These are phyloP conservation scores for Alsophila aescularia DNA, from an alignment of 2,888 invertebrate genomes.

Conservation along the genomic window DNA sequence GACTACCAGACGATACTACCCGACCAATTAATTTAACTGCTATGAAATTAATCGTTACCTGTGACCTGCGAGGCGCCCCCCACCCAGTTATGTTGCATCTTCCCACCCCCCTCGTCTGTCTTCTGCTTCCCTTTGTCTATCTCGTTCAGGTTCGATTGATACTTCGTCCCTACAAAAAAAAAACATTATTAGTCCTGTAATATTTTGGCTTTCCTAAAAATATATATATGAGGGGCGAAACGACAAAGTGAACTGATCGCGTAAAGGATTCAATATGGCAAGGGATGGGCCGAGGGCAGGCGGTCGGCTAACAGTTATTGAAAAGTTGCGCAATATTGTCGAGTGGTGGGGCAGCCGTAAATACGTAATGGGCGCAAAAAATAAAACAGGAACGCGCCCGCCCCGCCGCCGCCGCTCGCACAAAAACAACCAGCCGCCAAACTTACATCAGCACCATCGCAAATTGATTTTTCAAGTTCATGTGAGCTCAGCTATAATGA, in stretches of 20 bases:
- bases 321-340: conserved; percentile 84
- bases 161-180: conserved; percentile 86
- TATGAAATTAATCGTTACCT: conserved; percentile 53
- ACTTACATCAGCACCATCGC: conserved; percentile 63
- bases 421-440: conserved; percentile 75
- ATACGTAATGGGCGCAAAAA: conserved; percentile 83
- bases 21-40: conserved; percentile 18
- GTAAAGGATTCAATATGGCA: conserved; percentile 78
- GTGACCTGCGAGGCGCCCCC: conserved; percentile 78
- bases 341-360: conserved; percentile 77
- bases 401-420: conserved; percentile 43
- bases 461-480: conserved; percentile 77
- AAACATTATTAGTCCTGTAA: conserved; percentile 44
- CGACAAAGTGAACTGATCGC: conserved; percentile 62
- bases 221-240: conserved; percentile 46
- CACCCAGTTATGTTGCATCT: conserved; percentile 83
- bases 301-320: conserved; percentile 77
- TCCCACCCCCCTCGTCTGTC: conserved; percentile 85
- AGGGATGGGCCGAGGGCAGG: conserved; percentile 60
- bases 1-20: neutral
- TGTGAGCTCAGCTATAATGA: conserved; percentile 36
- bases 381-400: conserved; percentile 63
- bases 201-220: conserved; percentile 35
- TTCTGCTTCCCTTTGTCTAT: conserved; percentile 92
- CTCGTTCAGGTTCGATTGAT: conserved; percentile 90